Conservation (phyloP, 2,797 vertebrate genomes). For the Antennarius maculatus region DNA sequence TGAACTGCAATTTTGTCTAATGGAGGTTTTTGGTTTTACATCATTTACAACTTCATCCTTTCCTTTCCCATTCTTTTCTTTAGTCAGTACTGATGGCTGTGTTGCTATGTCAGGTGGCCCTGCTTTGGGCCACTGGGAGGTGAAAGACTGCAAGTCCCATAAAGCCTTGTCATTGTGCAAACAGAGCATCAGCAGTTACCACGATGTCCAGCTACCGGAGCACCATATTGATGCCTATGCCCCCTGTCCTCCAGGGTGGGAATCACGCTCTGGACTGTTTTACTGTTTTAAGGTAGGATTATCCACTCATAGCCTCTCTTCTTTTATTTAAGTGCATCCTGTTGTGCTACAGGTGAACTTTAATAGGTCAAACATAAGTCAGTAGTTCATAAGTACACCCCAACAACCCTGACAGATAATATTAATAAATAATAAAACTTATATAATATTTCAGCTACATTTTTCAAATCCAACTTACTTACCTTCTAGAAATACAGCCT, state of each 20-base stretch:
- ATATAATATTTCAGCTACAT: neutral
- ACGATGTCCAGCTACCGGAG: conserved; percentile 72
- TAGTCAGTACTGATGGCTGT: conserved; percentile 87
- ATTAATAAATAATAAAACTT: no score
- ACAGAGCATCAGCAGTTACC: conserved; percentile 77
- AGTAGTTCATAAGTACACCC: neutral
- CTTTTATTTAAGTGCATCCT: neutral
- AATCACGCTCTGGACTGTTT: conserved; percentile 83
- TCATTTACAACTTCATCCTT: conserved; percentile 8
- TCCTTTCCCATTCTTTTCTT: neutral
- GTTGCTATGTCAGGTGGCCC: conserved; percentile 85
- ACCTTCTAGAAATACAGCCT: no score
- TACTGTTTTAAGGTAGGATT: conserved; percentile 90
- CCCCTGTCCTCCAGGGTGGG: conserved; percentile 89
- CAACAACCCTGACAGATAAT: neutral
- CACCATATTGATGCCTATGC: conserved; percentile 76
- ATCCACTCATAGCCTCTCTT: neutral
- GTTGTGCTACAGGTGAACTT: neutral
- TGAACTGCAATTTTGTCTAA: neutral
- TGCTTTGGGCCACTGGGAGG: conserved; percentile 89
- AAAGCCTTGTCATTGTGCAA: conserved; percentile 92
- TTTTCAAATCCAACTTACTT: neutral
- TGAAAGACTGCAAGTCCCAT: conserved; percentile 87
- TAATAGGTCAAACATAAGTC: neutral
- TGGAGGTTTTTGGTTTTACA: neutral